These are phyloP conservation scores for Andrena chrysosceles DNA, from an alignment of 2,888 invertebrate species.

Conservation along the genomic window DNA sequence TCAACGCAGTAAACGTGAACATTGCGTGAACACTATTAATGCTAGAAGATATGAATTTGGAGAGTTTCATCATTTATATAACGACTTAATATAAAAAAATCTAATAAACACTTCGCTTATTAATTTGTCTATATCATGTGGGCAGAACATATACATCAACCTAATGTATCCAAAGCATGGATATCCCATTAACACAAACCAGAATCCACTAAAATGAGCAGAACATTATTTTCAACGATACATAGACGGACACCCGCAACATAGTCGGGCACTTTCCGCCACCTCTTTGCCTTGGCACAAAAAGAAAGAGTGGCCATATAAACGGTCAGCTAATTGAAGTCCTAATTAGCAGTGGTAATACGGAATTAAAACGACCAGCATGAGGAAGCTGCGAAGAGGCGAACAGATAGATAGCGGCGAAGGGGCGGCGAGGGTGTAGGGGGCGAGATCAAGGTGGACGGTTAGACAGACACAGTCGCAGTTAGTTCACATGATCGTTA, in stretches of 20 bases:
- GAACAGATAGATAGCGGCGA: constrained; percentile 8
- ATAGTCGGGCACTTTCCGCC: not conserved
- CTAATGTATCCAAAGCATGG: too few species aligned
- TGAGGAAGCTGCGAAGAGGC: not conserved
- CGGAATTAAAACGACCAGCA: constrained; percentile 3
- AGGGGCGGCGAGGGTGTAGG: not conserved
- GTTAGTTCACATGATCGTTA: constrained; percentile 55
- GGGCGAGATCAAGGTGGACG: constrained; percentile 1
- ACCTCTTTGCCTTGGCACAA: not conserved
- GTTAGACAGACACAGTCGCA: constrained; percentile 6
- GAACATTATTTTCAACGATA: too few species aligned
- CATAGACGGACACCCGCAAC: not conserved
- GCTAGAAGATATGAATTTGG: too few species aligned
- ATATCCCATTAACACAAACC: too few species aligned
- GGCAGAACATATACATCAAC: too few species aligned
- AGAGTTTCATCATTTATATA: too few species aligned
- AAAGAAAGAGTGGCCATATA: not conserved
- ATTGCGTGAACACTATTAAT: too few species aligned
- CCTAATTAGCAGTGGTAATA: constrained; percentile 11
- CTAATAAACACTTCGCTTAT: too few species aligned
- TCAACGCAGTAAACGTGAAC: too few species aligned
- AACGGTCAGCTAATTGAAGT: not conserved
- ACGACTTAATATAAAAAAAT: too few species aligned
- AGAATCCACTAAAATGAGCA: too few species aligned
- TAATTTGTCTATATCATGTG: too few species aligned